Base-by-base conservation (phyloP, 2,888 invertebrate genomes). In the Oligia strigilis region DNA sequence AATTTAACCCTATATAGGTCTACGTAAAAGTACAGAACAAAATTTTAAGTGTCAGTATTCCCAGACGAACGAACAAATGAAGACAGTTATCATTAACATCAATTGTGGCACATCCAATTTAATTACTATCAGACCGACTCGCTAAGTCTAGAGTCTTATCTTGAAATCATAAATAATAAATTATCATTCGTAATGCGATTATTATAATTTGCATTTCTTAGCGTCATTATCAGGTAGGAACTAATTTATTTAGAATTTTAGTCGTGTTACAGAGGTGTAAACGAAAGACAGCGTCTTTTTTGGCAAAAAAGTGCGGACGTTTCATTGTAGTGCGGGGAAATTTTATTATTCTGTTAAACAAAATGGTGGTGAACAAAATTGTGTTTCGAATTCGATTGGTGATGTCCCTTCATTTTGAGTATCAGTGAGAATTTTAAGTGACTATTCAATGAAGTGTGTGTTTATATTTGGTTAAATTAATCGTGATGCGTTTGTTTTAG, bases 71-170 rank as follows among this genome's bases (percentile, higher is more conserved):
- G 55, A 23, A 66, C 40, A n/a, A 76, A 72, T 65, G 40, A 66
- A 71, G 40, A 67, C 70, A n/a, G 62, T 4, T 13, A 17, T 66
- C 11, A 73, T 81, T 84, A 72, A 11, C 64, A 36, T 36, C 82
- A 84, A 85, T 77, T 85, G 82, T n/a, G n/a, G 11, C 46, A 65
- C 74, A 77, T 75, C 9, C 74, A 72, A 77, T 75, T 72, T 23
- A 75, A 65, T 81, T 75, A 65, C 72, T 72, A 73, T 85, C 86
- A 66, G 5, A n/a, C n/a, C 0, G 0, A 62, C 62, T 62, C 6
- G 23, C 64, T 17, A 3, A 43, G 66, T 43, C 70, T 49, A 17
- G 9, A 13, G 52, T 69, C 55, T 85, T 87, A 86, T 86, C 86
- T 19, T 3, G 29, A 19, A 73, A 80, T 75, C 65, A 64, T 40